Evolutionary conservation across 2,888 invertebrate species (phyloP), one percentile per base, ranked within the genome.

Genomic region (Melanostoma scalare): DNA sequence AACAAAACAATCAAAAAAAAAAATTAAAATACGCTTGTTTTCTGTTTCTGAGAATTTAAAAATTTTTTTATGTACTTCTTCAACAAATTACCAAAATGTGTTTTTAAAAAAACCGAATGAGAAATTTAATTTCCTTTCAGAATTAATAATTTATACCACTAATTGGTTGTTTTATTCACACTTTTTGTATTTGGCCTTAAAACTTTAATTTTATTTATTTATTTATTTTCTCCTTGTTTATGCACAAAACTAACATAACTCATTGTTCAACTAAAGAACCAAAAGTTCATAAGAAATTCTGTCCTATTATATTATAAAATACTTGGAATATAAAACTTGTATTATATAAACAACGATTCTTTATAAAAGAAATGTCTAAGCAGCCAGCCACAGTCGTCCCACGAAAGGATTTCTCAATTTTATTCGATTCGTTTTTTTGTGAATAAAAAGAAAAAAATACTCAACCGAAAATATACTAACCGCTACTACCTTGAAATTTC

Each of bases 391-490:
- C 4, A 35, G 6, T 20, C 53, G 67, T 72, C 72, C 9, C 72
- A 77, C 72, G 61, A 82, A 77, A 82, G 67, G 77, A 63, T 60
- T 58, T 53, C 3, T 35, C 10, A 36, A n/a, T 20, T 10, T 61
- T 35, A 33, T 42, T 42, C 50, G 6, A 38, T 40, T 36, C 20
- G 20, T 10, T 42, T 36, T 55, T 44, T 35, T 44, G 9, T 40
- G 20, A 33, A 48, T 52, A 75, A 46, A n/a, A 48, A 78, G 30
- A 56, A 61, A 30, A 38, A 65, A 82, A 77, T 82, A 82, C 81
- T 82, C 81, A 82, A 61, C 55, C 38, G 50, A 76, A 71, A 76
- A 76, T 82, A 76, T 82, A 82, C 81, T 82, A 77, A 82, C 81
- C 81, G 81, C 77, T 82, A 82, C 81, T 82, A 82, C 81, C 81